Evolutionary conservation across 2,797 vertebrate genomes (phyloP), one percentile per base, ranked within the genome.

Genomic region (Nasua narica): DNA sequence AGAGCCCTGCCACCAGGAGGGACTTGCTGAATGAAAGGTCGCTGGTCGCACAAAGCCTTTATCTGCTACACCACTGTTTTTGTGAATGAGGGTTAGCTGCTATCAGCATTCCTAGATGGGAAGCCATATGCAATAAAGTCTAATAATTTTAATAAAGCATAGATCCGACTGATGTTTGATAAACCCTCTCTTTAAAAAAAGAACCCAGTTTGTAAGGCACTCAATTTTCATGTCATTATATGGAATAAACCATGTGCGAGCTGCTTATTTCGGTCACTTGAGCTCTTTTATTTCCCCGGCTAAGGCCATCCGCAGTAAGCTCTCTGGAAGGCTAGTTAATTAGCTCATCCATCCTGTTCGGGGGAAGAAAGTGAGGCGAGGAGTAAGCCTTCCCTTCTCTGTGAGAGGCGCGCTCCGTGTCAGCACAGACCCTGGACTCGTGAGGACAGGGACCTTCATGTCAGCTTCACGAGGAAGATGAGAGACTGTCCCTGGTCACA

Each of bases 331-430:
- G 87, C 43, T 9, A 12, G 46, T 9, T 46, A 37, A 37, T 8
- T 1, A 21, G 27, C 7, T 21, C 65, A 27, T 43, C 23, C 8
- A 35, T 48, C 25, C 54, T 82, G 48, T 15, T 83, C 84, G n/a
- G 60, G 18, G 32, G 74, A 89, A 56, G 79, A 52, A 13, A 54
- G 19, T 50, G n/a, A n/a, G 54, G 5, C 1, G 7, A 18, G 67
- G 40, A 25, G 5, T 0, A 2, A 50, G 91, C 1, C 5, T 7
- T 27, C 40, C 69, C n/a, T 32, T 32, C 35, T 46, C 48, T 7
- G 29, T 5, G 2, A 37, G n/a, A 32, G 54, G 37, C 0, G 5
- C 0, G 1, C 9, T 0, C 1, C 4, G 13, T 23, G 19, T 18
- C 10, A 11, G 6, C 1, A 18, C 2, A 25, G 21, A 23, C 16